Conservation (phyloP, 2,888 invertebrate species). For the Lucinisca nassula region DNA sequence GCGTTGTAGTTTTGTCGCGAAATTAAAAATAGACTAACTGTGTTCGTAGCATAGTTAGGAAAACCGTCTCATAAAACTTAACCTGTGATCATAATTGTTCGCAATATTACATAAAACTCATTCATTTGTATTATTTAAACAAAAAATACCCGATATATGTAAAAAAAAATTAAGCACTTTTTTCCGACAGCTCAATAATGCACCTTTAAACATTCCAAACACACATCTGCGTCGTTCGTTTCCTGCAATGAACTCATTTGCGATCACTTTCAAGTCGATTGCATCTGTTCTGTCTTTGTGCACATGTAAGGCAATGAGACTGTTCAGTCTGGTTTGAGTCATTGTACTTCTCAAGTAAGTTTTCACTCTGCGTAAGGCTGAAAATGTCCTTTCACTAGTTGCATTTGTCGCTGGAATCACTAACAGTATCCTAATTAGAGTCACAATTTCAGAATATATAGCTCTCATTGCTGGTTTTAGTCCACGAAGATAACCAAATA, state of each 20-base stretch:
- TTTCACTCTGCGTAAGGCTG: slow-evolving; percentile 24
- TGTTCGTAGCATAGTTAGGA: too few relatives aligned
- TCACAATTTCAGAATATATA: slow-evolving; percentile 33
- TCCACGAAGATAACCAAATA: not conserved
- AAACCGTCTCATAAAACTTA: too few relatives aligned
- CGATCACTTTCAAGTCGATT: slow-evolving; percentile 6
- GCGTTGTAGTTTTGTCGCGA: too few relatives aligned
- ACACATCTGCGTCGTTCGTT: slow-evolving; percentile 19
- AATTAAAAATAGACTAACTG: too few relatives aligned
- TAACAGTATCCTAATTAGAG: slow-evolving; percentile 37
- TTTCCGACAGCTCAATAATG: too few relatives aligned
- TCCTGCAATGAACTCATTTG: slow-evolving; percentile 26
- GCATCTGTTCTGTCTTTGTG: slow-evolving; percentile 31
- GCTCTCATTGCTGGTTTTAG: not conserved
- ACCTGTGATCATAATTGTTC: too few relatives aligned
- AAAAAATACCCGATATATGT: too few relatives aligned
- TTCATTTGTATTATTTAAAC: too few relatives aligned
- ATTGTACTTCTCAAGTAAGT: slow-evolving; percentile 28
- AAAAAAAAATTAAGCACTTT: too few relatives aligned
- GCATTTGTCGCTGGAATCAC: slow-evolving; percentile 47
- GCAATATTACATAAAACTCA: too few relatives aligned
- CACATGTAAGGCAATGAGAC: slow-evolving; percentile 36
- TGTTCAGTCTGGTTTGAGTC: slow-evolving; percentile 21
- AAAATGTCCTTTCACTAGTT: slow-evolving; percentile 50
- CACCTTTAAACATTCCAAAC: slow-evolving; percentile 29